Evolutionary conservation across 2,113 vertebrate genomes (phyloP).

Genomic region (Sturnus vulgaris): DNA sequence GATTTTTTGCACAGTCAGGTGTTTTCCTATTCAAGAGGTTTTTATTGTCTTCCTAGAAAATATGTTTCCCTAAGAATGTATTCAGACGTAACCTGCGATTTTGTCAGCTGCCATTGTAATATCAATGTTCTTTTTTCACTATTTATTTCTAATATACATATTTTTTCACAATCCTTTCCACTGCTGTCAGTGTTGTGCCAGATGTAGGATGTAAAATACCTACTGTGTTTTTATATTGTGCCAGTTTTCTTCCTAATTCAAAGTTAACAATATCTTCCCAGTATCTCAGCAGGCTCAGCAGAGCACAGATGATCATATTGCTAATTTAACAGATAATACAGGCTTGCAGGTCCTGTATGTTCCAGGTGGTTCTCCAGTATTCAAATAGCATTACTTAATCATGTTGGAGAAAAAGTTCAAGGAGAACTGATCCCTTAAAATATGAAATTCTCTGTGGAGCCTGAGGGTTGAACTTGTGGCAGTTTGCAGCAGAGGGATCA

Average conservation of each 20-base stretch:
- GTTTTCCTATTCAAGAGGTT: background rate
- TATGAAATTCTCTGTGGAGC: accelerated
- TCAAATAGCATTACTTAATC: background rate
- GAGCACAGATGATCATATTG: background rate
- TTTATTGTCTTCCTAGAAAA: background rate
- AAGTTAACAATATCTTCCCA: background rate
- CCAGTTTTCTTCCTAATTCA: background rate
- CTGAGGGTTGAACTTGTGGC: background rate
- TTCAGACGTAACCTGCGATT: background rate
- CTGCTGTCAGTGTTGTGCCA: background rate
- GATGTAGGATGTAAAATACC: background rate
- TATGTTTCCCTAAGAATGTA: background rate
- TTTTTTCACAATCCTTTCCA: background rate
- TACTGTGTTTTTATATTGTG: background rate
- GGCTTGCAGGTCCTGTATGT: background rate
- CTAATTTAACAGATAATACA: background rate
- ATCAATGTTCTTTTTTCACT: background rate
- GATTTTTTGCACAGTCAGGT: background rate
- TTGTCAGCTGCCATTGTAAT: background rate
- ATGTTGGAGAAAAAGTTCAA: background rate
- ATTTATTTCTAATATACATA: background rate
- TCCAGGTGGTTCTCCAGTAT: background rate
- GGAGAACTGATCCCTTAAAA: background rate
- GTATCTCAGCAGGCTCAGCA: background rate
- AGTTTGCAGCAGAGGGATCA: background rate